Conservation (phyloP, 2,888 invertebrate genomes). For the Calameuta filiformis region DNA sequence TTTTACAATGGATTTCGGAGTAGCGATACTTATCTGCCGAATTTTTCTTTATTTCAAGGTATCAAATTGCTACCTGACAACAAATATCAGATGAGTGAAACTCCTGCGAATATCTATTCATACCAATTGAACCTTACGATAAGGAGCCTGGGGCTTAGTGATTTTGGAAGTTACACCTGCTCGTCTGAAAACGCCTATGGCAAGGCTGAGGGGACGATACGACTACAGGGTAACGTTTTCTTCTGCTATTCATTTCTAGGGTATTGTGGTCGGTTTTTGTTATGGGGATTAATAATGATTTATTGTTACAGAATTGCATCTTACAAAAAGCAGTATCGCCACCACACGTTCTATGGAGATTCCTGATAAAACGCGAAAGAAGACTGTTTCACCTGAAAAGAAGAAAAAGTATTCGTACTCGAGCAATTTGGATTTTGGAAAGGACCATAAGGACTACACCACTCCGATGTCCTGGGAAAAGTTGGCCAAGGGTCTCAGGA, state of each 20-base stretch:
- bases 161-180: constrained; percentile 83
- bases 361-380: constrained; percentile 25
- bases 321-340: constrained; percentile 29
- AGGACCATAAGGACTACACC: constrained; percentile 22
- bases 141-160: constrained; percentile 75
- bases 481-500: constrained; percentile 32
- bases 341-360: constrained; percentile 28
- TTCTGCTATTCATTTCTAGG: neutral
- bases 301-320: constrained; percentile 31
- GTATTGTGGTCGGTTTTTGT: neutral
- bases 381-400: constrained; percentile 18
- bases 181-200: constrained; percentile 84
- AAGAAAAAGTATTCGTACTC: constrained; percentile 30
- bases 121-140: constrained; percentile 85
- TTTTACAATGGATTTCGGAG: neutral
- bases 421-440: neutral
- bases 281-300: neutral
- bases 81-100: constrained; percentile 80
- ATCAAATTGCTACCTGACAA: constrained; percentile 79
- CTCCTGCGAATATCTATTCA: constrained; percentile 77
- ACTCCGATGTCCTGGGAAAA: constrained; percentile 33
- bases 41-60: constrained; percentile 64
- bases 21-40: neutral
- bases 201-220: constrained; percentile 81
- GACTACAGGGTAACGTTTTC: constrained; percentile 76